These are phyloP conservation scores for Myotis yumanensis DNA, from an alignment of 2,113 vertebrate genomes.

Conservation along the genomic window DNA sequence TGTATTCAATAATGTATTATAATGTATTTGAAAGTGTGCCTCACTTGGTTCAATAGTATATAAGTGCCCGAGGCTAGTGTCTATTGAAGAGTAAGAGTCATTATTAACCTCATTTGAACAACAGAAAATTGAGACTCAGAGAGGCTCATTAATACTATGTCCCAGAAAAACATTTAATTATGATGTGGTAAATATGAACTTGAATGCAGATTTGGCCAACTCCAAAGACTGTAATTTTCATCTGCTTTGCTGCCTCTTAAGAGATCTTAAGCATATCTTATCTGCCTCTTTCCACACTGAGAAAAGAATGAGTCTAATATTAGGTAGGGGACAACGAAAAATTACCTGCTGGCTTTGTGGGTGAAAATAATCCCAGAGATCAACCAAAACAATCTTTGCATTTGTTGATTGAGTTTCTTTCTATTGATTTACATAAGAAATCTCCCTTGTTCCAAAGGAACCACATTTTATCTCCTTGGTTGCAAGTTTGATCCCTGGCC, in stretches of 20 bases:
- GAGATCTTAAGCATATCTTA: neutral
- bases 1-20: neutral
- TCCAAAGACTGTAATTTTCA: neutral
- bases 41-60: neutral
- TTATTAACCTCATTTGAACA: neutral
- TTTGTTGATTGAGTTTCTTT: neutral
- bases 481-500: too few relatives aligned
- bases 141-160: neutral
- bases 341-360: neutral
- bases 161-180: neutral
- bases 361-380: neutral
- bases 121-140: neutral
- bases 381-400: neutral
- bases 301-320: neutral
- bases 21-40: neutral
- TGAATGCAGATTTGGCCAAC: neutral
- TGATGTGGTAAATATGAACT: neutral
- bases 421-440: conserved; percentile 33
- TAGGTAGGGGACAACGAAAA: neutral
- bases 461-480: neutral
- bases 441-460: neutral
- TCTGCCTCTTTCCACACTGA: neutral
- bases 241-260: neutral
- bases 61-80: neutral
- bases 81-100: neutral